Conservation (phyloP, 2,888 invertebrate genomes). For the Euzetes globulus region DNA sequence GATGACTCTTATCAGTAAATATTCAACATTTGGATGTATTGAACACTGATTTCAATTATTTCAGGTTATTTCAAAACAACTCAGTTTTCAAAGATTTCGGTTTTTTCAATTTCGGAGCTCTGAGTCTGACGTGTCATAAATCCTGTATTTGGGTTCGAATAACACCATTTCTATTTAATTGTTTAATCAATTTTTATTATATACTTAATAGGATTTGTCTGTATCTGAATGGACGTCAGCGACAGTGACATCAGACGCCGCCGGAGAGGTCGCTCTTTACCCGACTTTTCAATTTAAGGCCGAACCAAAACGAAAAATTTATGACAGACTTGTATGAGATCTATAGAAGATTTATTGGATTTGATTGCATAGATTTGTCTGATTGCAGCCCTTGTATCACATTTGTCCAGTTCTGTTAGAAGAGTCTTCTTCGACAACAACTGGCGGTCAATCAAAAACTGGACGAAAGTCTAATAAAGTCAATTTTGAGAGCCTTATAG, state of each 20-base stretch:
- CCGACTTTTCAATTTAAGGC: constrained; percentile 35
- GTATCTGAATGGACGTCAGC: constrained; percentile 53
- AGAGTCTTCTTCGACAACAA: background rate
- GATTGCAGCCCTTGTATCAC: constrained; percentile 2
- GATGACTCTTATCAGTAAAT: constrained; percentile 43
- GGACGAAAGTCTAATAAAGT: background rate
- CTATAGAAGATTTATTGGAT: background rate
- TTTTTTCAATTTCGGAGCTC: constrained; percentile 42
- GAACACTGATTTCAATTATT: too few relatives aligned
- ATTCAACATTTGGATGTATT: too few relatives aligned
- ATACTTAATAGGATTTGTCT: constrained; percentile 33
- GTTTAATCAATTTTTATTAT: background rate
- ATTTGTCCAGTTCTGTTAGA: background rate
- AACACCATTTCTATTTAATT: background rate
- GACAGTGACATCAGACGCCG: constrained; percentile 51
- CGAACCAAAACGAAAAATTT: constrained; percentile 40
- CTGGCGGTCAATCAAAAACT: background rate
- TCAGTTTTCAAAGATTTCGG: constrained; percentile 47
- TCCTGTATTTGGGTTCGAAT: constrained; percentile 45
- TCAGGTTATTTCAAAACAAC: constrained; percentile 45
- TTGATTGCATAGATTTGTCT: background rate
- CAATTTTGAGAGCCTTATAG: background rate
- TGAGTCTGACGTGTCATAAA: constrained; percentile 44
- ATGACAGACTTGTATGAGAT: constrained; percentile 35
- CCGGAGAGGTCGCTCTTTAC: constrained; percentile 47